These are phyloP conservation scores for Ochropleura plecta DNA, from an alignment of 2,888 invertebrate genomes.

Conservation along the genomic window DNA sequence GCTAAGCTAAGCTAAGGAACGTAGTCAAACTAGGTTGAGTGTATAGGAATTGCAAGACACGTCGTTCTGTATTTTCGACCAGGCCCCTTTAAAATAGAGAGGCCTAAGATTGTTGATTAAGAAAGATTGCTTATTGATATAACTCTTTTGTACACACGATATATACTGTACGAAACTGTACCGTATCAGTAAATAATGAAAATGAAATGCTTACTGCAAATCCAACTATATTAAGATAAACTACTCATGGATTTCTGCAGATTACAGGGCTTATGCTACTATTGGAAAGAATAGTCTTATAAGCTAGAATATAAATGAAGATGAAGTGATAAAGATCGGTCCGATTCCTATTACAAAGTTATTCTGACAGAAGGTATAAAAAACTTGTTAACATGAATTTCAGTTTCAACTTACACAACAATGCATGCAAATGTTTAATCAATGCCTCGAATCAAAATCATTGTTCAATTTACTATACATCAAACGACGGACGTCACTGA, in stretches of 20 bases:
- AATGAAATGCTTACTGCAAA: slow-evolving; percentile 10
- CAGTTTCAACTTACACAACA: background rate
- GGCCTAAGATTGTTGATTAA: background rate
- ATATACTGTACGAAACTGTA: no score
- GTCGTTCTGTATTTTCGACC: background rate
- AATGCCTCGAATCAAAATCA: slow-evolving; percentile 24
- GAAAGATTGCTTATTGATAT: background rate
- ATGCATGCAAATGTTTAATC: background rate
- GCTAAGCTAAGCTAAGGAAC: no score
- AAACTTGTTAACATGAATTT: background rate
- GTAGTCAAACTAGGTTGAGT: background rate
- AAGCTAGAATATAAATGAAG: background rate
- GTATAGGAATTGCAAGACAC: background rate
- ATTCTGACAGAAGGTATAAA: background rate
- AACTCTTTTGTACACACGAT: background rate
- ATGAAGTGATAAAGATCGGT: background rate
- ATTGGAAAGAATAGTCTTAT: slow-evolving; percentile 20
- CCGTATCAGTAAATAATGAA: slow-evolving; percentile 2
- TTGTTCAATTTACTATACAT: slow-evolving; percentile 31
- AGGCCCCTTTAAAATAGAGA: accelerated
- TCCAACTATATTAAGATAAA: slow-evolving; percentile 18
- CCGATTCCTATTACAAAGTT: background rate
- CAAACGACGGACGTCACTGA: slow-evolving; percentile 5
- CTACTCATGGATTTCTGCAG: slow-evolving; percentile 19
- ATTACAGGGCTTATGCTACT: slow-evolving; percentile 24